Conservation (phyloP, 92 coral and sea anemone genomes). For the Zoanthus solanderi region DNA sequence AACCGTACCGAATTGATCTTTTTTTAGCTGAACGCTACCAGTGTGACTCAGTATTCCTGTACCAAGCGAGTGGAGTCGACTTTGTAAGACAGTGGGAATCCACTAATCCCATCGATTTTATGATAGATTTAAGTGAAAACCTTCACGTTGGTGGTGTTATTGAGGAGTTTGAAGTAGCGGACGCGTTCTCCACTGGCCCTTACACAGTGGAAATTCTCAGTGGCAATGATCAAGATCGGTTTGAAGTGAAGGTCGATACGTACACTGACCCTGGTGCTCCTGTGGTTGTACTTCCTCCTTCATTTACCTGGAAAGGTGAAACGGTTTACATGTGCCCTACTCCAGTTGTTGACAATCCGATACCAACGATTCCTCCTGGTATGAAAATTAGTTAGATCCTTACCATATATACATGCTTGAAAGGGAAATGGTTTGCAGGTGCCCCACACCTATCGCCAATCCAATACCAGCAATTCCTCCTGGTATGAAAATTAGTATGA, state of each 20-base stretch:
- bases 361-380: constrained; percentile 83
- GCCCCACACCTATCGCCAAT: neutral
- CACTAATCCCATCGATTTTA: constrained; percentile 75
- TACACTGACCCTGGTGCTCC: constrained; percentile 77
- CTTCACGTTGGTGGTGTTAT: constrained; percentile 70
- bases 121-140: constrained; percentile 69
- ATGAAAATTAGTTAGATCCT: neutral
- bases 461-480: constrained; percentile 69
- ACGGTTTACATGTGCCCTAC: constrained; percentile 82
- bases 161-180: constrained; percentile 78
- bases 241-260: constrained; percentile 72
- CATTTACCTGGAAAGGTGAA: constrained; percentile 76
- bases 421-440: neutral
- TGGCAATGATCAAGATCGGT: constrained; percentile 90
- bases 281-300: constrained; percentile 74
- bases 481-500: constrained; percentile 47
- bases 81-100: constrained; percentile 75
- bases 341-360: constrained; percentile 81
- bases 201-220: constrained; percentile 76
- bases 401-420: neutral
- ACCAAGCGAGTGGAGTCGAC: constrained; percentile 88
- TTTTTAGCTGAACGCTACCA: constrained; percentile 89
- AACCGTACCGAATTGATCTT: constrained; percentile 83
- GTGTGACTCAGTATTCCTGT: constrained; percentile 83
- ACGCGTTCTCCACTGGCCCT: constrained; percentile 84